Base-by-base conservation (phyloP, 1,140 invertebrate genomes). In the Drosophila lowei region DNA sequence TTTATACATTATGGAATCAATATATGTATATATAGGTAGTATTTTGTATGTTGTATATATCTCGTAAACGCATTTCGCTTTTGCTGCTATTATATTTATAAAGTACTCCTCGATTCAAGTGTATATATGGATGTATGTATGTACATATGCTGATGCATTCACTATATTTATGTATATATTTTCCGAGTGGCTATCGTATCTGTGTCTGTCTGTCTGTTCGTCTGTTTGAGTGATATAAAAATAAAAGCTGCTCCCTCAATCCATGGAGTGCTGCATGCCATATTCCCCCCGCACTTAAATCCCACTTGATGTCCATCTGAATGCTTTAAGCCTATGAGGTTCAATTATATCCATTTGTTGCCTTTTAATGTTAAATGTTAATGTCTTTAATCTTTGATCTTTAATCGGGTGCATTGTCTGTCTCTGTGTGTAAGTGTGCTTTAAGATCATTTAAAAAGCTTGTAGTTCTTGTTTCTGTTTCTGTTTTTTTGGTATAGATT, bases 321-420 rank as follows among this genome's bases (percentile, higher is more conserved):
- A 44, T 59, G 67, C 67, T 76, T 79, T 71, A 79, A 88, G 79
- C 84, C 74, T 88, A 89, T 89, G 84, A 88, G 83, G 79, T 88
- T 79, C 56, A 55, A 63, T 76, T 79, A 77, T 79, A 77, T 83
- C 73, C 71, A 72, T 70, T 56, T 61, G 30, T 30, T 9, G 30
- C 30, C 30, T 9, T 8, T 8, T 30, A 3, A 30, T 9, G 2
- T 8, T 30, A 0, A 30, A 30, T 3, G 28, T 30, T 30, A 30
- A 30, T 55, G 60, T 53, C 46, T 59, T 54, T 60, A 25, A 57
- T 53, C 46, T 59, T 54, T 60, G 18, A 57, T 60, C 59, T 52
- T 18, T 55, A 6, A 43, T 23, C 21, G 11, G 41, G 18, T 30
- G 38, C 49, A 34, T 34, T 15, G 58, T 25, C 7, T 30, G 28